Evolutionary conservation across 2,888 invertebrate species (phyloP).

Genomic region (Thera britannica): DNA sequence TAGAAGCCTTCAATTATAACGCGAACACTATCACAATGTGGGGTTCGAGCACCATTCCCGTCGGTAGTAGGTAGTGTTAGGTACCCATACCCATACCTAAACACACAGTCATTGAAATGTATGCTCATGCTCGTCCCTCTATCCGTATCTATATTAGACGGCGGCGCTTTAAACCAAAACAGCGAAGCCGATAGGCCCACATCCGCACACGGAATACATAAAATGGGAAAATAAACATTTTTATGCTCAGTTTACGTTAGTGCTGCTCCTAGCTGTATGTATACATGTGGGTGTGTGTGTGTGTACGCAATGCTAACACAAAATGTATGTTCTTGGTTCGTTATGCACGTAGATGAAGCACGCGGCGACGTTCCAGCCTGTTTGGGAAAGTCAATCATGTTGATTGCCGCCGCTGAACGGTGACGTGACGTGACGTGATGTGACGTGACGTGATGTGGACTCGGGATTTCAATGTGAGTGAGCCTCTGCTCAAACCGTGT

Average conservation of each 20-base stretch:
- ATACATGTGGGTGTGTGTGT: not conserved
- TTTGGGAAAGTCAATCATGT: conserved; percentile 14
- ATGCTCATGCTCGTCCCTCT: not conserved
- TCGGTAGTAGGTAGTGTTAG: too few species aligned
- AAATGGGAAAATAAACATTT: conserved; percentile 15
- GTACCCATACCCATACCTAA: not conserved
- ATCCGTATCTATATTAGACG: conserved; percentile 8
- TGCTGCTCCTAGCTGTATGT: not conserved
- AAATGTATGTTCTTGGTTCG: conserved; percentile 3
- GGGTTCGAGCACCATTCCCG: too few species aligned
- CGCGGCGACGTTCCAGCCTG: conserved; percentile 7
- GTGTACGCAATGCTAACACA: not conserved
- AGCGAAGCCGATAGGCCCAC: conserved; percentile 5
- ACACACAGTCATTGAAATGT: not conserved
- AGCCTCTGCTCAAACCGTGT: too few species aligned
- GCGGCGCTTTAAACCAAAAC: not conserved
- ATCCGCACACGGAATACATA: conserved; percentile 11
- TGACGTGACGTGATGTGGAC: not conserved
- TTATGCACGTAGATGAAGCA: conserved; percentile 6
- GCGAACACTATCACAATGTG: too few species aligned
- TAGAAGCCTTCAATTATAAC: too few species aligned
- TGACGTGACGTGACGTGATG: not conserved
- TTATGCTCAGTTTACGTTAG: conserved; percentile 11
- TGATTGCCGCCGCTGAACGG: conserved; percentile 11
- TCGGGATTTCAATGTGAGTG: not conserved